Evolutionary conservation across 2,797 vertebrate species (phyloP).

Genomic region (Sebastes iracundus): DNA sequence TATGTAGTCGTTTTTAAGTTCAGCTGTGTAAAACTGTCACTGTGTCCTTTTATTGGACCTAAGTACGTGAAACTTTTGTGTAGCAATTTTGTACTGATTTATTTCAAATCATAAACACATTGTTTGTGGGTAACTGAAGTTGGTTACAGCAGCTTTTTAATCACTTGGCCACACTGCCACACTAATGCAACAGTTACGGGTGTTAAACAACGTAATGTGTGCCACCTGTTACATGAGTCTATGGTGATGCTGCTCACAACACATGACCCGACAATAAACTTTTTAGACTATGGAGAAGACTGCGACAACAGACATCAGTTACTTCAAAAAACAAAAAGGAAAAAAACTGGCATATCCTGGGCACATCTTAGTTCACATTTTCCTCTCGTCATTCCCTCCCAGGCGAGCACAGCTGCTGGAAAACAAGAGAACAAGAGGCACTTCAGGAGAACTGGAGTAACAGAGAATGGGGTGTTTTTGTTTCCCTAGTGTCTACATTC

Average conservation of each 20-base stretch:
- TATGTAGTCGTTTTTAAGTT: neutral
- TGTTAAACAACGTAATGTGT: conserved; percentile 1
- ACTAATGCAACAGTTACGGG: neutral
- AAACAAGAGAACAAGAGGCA: conserved; percentile 66
- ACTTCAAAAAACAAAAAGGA: conserved; percentile 44
- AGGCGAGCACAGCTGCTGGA: conserved; percentile 59
- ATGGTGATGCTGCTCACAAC: neutral
- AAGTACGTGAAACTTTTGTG: neutral
- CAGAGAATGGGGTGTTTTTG: conserved; percentile 50
- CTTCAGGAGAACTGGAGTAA: conserved; percentile 52
- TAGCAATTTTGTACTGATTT: neutral
- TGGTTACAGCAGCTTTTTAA: neutral
- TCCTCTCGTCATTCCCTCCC: conserved; percentile 71
- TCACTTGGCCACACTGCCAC: neutral
- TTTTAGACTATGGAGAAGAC: conserved; percentile 8
- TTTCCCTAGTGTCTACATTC: conserved; percentile 49
- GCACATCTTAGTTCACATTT: conserved; percentile 72
- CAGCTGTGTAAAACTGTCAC: neutral
- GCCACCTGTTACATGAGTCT: conserved; percentile 19
- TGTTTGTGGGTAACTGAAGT: neutral
- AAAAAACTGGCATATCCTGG: conserved; percentile 62
- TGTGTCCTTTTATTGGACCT: neutral
- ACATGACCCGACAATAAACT: conserved; percentile 1
- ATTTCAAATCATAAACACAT: conserved; percentile 6
- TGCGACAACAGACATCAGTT: conserved; percentile 29